These are phyloP conservation scores for Semicossyphus pulcher DNA, from an alignment of 2,113 vertebrate genomes.

Conservation along the genomic window DNA sequence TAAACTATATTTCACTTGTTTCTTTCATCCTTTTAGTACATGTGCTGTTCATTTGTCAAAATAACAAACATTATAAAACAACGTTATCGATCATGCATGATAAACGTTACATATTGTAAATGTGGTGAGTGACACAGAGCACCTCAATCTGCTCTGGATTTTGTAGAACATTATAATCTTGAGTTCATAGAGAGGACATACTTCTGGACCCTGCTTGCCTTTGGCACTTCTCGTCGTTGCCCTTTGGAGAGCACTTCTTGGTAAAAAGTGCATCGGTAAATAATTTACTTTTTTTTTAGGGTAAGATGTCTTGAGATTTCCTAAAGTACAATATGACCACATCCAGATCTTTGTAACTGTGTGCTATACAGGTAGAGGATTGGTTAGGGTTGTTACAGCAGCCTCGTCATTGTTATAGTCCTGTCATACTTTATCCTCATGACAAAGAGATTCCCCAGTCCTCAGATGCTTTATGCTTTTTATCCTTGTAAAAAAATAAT, in stretches of 20 bases:
- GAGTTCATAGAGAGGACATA: neutral
- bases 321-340: neutral
- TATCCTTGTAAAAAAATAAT: constrained; percentile 6
- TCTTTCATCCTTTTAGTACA: neutral
- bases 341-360: too few species aligned
- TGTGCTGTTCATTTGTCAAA: neutral
- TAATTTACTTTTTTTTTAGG: too few species aligned
- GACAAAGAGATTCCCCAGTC: neutral
- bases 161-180: neutral
- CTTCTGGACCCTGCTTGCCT: neutral
- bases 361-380: neutral
- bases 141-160: neutral
- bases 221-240: neutral
- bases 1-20: neutral
- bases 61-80: neutral
- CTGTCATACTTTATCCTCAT: neutral
- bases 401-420: neutral
- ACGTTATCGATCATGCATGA: too few species aligned
- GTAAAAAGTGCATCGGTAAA: too few species aligned
- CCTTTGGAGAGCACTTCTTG: too few species aligned
- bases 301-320: too few species aligned
- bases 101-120: too few species aligned
- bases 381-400: neutral
- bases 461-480: constrained; percentile 4
- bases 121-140: too few species aligned